A percentile compares a stretch with the other conserved stretches of the same genome.
phyloP scores from a whole-genome alignment of 2,888 invertebrate species.

The Antitype chi region DNA sequence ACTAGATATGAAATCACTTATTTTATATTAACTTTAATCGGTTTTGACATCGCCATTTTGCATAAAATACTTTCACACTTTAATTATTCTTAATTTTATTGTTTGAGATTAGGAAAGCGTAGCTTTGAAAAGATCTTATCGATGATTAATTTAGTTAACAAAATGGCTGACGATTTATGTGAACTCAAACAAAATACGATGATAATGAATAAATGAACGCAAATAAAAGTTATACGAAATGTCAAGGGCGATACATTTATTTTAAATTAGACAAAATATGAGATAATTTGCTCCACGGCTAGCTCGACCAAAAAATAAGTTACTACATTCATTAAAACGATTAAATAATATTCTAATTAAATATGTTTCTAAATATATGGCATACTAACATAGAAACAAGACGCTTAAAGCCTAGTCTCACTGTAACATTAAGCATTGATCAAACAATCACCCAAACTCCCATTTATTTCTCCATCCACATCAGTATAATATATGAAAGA shows the following conservation, averaged over 20 bases:
- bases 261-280: neutral
- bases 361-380: constrained; percentile 1
- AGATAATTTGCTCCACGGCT: neutral
- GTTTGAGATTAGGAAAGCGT: constrained; percentile 25
- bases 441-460: neutral
- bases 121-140: constrained; percentile 42
- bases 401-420: neutral
- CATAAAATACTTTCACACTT: constrained; percentile 41
- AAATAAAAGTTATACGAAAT: constrained; percentile 30
- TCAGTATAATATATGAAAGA: neutral
- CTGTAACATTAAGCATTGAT: constrained; percentile 3
- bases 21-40: constrained; percentile 23
- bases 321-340: neutral
- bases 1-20: constrained; percentile 36
- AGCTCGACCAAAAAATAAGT: neutral
- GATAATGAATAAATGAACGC: neutral
- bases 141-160: constrained; percentile 26
- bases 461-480: neutral
- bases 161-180: constrained; percentile 34
- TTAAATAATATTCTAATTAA: neutral
- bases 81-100: constrained; percentile 47
- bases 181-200: neutral
- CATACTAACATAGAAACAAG: neutral
- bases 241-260: constrained; percentile 34
- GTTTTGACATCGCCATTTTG: constrained; percentile 21